Evolutionary conservation across 2,797 vertebrate genomes (phyloP), one percentile per base, ranked within the genome.

Genomic region (Xyrichtys novacula): DNA sequence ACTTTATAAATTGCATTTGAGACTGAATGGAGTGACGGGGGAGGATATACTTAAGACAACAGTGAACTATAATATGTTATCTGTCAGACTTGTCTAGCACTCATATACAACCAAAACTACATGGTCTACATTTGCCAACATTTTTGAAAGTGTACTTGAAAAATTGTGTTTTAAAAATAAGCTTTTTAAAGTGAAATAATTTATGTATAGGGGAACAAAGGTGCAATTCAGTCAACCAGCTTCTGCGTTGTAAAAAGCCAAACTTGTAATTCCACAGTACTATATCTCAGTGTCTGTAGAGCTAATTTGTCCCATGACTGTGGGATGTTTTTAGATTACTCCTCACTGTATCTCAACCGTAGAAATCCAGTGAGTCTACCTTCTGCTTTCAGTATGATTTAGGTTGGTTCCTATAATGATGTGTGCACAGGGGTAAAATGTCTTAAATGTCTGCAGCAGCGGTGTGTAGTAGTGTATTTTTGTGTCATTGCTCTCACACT

Each of bases 191-290:
- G 40, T 71, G 4, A 44, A 48, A 59, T 79, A 62, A 68, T 61
- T 85, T 72, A 68, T 76, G 60, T 71, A 75, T 17, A 26, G 6
- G 22, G 20, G 44, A 23, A 22, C 2, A 6, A 7, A 19, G 28
- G 25, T 1, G 34, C 22, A 63, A 61, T 75, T 72, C 52, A 61
- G 63, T 78, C 63, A 83, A 80, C 58, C 78, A 87, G 78, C 85
- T 85, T 89, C 82, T 80, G 80, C 76, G 60, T 71, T 88, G 78
- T 90, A 84, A 74, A 85, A 91, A 83, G 79, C 68, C 17, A 78
- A 76, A 81, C 42, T 31, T 60, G 67, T 85, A 49, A 60, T 76
- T 82, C 64, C 80, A 80, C 72, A 55, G 42, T 74, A 66, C 62
- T 74, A 65, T 78, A 80, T 83, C 55, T 81, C 28, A 11, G 31